phyloP scores from a whole-genome alignment of 2,113 vertebrate genomes.

The Casuarius casuarius region DNA sequence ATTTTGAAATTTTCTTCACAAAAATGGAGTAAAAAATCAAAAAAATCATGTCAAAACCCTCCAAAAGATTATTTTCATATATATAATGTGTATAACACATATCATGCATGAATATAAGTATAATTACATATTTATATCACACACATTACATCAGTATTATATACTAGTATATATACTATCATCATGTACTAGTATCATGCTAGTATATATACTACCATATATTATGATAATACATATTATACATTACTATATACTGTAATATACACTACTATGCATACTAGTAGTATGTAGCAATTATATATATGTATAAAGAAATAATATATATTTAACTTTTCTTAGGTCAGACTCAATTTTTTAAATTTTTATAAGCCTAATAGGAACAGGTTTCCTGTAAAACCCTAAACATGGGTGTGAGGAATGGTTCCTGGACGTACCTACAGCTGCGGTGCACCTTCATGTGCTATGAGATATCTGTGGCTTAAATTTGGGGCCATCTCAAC shows the following conservation, averaged over 20 bases:
- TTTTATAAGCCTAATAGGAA: no score
- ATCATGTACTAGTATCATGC: no score
- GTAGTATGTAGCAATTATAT: neutral
- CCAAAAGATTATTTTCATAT: neutral
- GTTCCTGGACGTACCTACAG: no score
- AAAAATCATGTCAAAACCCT: neutral
- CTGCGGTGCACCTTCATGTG: no score
- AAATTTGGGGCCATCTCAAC: no score
- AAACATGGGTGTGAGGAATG: no score
- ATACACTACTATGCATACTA: no score
- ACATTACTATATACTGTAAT: no score
- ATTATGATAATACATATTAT: neutral
- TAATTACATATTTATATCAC: neutral
- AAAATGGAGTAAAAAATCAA: neutral
- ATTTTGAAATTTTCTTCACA: neutral
- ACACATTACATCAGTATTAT: no score
- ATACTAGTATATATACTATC: neutral
- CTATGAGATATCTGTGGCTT: neutral
- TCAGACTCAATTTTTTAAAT: neutral
- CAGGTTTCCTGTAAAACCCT: no score
- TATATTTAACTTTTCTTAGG: neutral
- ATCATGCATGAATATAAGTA: no score
- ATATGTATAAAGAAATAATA: rapidly evolving
- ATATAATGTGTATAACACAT: neutral
- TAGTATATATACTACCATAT: no score